A percentile compares a stretch with the other conserved stretches of the same genome.
Evolutionary conservation across 2,113 vertebrate genomes (phyloP).

Genomic region (Campylorhamphus procurvoides): DNA sequence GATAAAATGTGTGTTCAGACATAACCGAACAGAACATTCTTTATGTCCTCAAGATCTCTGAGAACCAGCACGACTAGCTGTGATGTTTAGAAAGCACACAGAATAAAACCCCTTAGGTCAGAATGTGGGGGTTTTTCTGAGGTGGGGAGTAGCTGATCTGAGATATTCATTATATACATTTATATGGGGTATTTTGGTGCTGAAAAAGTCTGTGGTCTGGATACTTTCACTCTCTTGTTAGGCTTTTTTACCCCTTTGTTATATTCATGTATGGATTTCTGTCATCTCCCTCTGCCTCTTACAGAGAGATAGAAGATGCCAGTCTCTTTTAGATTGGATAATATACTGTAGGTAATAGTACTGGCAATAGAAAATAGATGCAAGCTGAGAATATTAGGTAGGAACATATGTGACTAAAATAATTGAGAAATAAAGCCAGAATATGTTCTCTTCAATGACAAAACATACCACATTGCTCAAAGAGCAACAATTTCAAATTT

Average conservation of each 20-base stretch:
- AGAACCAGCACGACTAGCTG: neutral
- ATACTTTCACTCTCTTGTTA: neutral
- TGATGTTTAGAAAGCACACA: slow-evolving; percentile 1
- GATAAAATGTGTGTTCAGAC: slow-evolving; percentile 35
- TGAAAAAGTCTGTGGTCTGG: neutral
- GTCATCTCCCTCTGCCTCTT: slow-evolving; percentile 23
- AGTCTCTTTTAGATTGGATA: slow-evolving; percentile 64
- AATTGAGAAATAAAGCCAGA: slow-evolving; percentile 75
- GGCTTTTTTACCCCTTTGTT: slow-evolving; percentile 61
- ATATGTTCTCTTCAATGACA: slow-evolving; percentile 61
- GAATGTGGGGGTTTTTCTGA: neutral
- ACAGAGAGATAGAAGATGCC: slow-evolving; percentile 60
- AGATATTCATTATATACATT: neutral
- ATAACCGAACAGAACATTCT: slow-evolving; percentile 23
- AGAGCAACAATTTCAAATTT: slow-evolving; percentile 57
- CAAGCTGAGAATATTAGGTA: slow-evolving; percentile 73
- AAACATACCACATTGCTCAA: slow-evolving; percentile 4
- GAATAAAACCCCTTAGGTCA: neutral
- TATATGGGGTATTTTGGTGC: neutral
- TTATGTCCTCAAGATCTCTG: neutral
- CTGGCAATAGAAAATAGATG: slow-evolving; percentile 68
- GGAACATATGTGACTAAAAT: slow-evolving; percentile 74
- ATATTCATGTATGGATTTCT: slow-evolving; percentile 16
- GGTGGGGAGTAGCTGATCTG: neutral
- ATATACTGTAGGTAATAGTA: slow-evolving; percentile 70